phyloP scores from a whole-genome alignment of 2,888 invertebrate genomes.

The Philereme transversata region DNA sequence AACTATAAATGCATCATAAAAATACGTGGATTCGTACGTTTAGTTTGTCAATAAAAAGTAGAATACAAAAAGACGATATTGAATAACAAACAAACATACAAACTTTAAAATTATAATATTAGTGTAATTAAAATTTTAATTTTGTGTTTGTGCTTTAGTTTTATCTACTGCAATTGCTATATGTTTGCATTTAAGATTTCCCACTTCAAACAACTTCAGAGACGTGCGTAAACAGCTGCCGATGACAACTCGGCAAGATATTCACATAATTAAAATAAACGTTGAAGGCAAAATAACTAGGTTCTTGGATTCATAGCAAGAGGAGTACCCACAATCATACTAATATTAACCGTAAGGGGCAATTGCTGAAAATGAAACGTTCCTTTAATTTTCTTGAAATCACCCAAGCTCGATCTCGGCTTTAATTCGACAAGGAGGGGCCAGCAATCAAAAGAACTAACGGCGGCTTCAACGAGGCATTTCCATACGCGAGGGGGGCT shows the following conservation, averaged over 20 bases:
- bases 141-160: too few species aligned
- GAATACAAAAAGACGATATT: constrained; percentile 57
- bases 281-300: constrained; percentile 61
- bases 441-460: constrained; percentile 82
- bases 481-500: constrained; percentile 79
- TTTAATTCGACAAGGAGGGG: constrained; percentile 79
- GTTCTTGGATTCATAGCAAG: constrained; percentile 54
- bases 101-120: too few species aligned
- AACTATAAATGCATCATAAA: constrained; percentile 62
- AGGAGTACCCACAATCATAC: constrained; percentile 69
- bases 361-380: constrained; percentile 73
- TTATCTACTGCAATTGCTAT: too few species aligned
- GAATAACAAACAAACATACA: too few species aligned
- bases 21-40: constrained; percentile 53
- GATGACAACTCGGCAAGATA: constrained; percentile 50
- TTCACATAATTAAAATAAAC: constrained; percentile 69
- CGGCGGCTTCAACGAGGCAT: constrained; percentile 76
- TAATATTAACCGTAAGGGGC: constrained; percentile 72
- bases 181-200: constrained; percentile 17
- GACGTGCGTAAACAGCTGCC: constrained; percentile 20
- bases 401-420: constrained; percentile 72
- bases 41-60: constrained; percentile 15
- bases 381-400: constrained; percentile 79
- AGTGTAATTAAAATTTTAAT: too few species aligned
- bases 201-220: constrained; percentile 11